Conservation (phyloP, 2,797 vertebrate genomes). For the Cyclura pinguis region DNA sequence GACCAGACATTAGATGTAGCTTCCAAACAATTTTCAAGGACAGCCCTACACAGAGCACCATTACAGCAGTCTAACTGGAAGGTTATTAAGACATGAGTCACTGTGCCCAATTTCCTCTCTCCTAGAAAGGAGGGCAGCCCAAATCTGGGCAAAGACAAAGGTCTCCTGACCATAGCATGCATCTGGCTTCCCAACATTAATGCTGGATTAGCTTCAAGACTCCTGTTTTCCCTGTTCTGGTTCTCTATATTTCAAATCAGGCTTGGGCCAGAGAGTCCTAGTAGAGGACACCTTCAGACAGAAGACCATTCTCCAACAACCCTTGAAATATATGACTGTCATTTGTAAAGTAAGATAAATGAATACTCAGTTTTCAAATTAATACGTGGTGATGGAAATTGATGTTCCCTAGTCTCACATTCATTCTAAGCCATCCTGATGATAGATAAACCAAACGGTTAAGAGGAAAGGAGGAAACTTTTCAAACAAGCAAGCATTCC, state of each 20-base stretch:
- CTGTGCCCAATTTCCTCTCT: too few species aligned
- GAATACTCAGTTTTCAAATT: not conserved
- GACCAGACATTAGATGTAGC: too few species aligned
- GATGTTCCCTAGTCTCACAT: not conserved
- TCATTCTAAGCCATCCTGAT: not conserved
- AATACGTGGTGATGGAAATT: not conserved
- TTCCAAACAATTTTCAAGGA: too few species aligned
- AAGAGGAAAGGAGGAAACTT: not conserved
- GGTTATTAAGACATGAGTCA: too few species aligned
- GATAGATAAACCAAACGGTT: not conserved
- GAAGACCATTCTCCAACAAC: too few species aligned
- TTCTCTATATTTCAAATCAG: not conserved
- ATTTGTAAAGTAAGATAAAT: not conserved
- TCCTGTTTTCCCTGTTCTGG: not conserved
- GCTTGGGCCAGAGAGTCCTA: not conserved
- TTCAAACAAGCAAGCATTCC: not conserved
- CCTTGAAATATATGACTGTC: not conserved
- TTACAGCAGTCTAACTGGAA: too few species aligned
- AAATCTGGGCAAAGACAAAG: too few species aligned
- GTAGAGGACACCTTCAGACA: not conserved
- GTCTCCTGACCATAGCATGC: too few species aligned
- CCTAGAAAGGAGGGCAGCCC: too few species aligned
- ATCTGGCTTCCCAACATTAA: too few species aligned
- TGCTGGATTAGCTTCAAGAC: not conserved
- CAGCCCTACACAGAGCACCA: too few species aligned